Evolutionary conservation across 1,140 invertebrate species (phyloP).

Genomic region (Arctopsyche grandis): DNA sequence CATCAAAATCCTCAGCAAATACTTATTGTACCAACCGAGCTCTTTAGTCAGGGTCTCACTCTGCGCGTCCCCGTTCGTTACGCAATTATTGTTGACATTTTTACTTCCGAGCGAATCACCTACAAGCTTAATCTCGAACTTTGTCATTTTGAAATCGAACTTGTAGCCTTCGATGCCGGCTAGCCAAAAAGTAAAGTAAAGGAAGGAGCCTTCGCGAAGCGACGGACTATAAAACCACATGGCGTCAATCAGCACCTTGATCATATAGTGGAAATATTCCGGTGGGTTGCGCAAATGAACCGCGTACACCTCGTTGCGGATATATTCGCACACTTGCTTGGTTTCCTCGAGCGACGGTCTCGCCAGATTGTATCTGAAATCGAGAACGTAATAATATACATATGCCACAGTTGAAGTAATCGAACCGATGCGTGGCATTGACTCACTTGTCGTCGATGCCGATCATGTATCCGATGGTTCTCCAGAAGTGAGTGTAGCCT

Average conservation of each 20-base stretch:
- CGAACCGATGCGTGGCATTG: background rate
- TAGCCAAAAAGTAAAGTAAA: slow-evolving; percentile 59
- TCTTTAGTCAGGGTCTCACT: slow-evolving; percentile 19
- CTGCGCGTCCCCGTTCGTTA: background rate
- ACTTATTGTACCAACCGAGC: slow-evolving; percentile 40
- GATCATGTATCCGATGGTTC: slow-evolving; percentile 80
- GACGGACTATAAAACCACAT: slow-evolving; percentile 62
- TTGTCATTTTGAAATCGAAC: slow-evolving; percentile 46
- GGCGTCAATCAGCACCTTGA: slow-evolving; percentile 62
- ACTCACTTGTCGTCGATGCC: slow-evolving; percentile 81
- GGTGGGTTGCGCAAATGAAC: slow-evolving; percentile 63
- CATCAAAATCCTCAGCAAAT: slow-evolving; percentile 15
- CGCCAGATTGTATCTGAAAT: slow-evolving; percentile 69
- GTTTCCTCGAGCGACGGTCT: slow-evolving; percentile 62
- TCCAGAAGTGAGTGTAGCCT: slow-evolving; percentile 86
- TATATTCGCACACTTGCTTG: slow-evolving; percentile 58
- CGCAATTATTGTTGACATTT: background rate
- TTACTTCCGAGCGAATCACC: background rate
- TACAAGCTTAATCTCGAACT: background rate
- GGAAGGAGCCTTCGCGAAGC: slow-evolving; percentile 56
- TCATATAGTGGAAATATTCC: slow-evolving; percentile 64
- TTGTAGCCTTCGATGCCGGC: slow-evolving; percentile 61
- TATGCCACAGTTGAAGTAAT: background rate
- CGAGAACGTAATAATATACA: background rate
- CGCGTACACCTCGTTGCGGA: slow-evolving; percentile 61